These are phyloP conservation scores for Peribatodes rhomboidaria DNA, from an alignment of 2,888 invertebrate genomes.

Conservation along the genomic window DNA sequence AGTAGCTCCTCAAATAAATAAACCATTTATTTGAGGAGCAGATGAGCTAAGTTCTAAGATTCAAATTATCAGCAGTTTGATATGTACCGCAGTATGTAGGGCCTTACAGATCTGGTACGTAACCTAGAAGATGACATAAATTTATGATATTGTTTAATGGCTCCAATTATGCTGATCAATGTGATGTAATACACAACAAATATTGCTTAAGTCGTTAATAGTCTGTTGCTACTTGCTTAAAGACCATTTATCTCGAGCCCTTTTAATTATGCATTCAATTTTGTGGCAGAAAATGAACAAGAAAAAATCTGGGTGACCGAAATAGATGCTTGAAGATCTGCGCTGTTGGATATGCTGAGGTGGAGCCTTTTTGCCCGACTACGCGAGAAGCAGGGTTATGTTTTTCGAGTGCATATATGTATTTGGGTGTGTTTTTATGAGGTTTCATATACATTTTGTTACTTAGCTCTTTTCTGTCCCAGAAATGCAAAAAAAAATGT, in stretches of 20 bases:
- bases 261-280: slow-evolving; percentile 45
- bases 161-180: slow-evolving; percentile 45
- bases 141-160: slow-evolving; percentile 31
- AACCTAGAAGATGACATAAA: slow-evolving; percentile 39
- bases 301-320: slow-evolving; percentile 1
- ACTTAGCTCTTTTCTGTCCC: too few species aligned
- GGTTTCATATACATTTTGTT: too few species aligned
- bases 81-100: neutral
- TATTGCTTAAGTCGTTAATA: slow-evolving; percentile 49
- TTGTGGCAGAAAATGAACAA: slow-evolving; percentile 19
- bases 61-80: neutral
- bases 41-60: too few species aligned
- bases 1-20: too few species aligned
- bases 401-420: too few species aligned
- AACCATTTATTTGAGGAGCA: too few species aligned
- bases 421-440: too few species aligned
- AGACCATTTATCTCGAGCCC: slow-evolving; percentile 43
- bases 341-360: too few species aligned
- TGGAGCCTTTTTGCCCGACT: too few species aligned
- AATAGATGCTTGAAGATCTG: too few species aligned
- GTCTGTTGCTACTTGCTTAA: slow-evolving; percentile 34
- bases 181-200: slow-evolving; percentile 60
- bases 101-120: slow-evolving; percentile 17
- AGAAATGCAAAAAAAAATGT: too few species aligned
- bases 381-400: too few species aligned